Evolutionary conservation across 1,140 invertebrate species (phyloP).

Genomic region (Anoplolepis gracilipes): DNA sequence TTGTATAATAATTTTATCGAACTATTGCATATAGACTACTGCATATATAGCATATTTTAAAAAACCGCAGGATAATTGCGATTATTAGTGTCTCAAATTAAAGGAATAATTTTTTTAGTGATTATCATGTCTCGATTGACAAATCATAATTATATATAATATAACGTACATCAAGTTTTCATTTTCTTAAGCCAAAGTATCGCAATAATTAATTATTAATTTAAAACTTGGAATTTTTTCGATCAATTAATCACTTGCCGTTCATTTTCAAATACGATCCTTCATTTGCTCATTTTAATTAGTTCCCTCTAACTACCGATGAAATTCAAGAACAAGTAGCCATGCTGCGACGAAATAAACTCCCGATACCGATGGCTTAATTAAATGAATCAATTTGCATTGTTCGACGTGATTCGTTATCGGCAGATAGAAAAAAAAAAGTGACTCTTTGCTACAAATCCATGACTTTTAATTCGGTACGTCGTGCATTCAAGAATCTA

Average conservation of each 20-base stretch:
- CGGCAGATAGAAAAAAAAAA: not conserved
- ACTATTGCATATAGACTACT: not conserved
- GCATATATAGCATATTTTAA: too few relatives aligned
- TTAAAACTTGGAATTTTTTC: not conserved
- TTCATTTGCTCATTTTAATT: constrained; percentile 31
- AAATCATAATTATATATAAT: not conserved
- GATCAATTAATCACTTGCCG: not conserved
- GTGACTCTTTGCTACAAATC: not conserved
- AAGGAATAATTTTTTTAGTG: not conserved
- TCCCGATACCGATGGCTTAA: not conserved
- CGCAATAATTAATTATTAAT: not conserved
- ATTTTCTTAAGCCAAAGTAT: not conserved
- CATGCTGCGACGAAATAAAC: constrained; percentile 10
- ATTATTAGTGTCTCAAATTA: not conserved
- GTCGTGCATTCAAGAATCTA: constrained; percentile 33
- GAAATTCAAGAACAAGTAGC: not conserved
- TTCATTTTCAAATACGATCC: not conserved
- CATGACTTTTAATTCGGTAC: constrained; percentile 5
- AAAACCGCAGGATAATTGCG: not conserved
- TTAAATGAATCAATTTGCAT: constrained; percentile 33
- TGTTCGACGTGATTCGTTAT: constrained; percentile 24
- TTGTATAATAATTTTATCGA: not conserved
- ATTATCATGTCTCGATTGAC: not conserved
- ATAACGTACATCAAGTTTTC: not conserved
- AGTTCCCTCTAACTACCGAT: not conserved